Base-by-base conservation (phyloP, 2,797 vertebrate species). In the Loris lydekkerianus region DNA sequence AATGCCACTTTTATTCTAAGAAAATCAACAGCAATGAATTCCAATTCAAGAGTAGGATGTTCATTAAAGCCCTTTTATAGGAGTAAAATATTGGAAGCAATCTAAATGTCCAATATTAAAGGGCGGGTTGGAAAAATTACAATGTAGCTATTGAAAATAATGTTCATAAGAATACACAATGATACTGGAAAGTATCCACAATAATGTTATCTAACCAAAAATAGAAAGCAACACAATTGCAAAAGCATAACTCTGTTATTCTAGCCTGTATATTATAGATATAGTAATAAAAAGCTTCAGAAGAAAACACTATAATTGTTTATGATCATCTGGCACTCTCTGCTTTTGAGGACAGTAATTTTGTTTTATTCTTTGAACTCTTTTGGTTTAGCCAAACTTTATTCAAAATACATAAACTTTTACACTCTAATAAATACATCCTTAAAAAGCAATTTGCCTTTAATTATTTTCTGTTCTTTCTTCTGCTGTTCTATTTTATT, bases 161-260 rank as follows among this genome's bases (percentile, higher is more conserved):
- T 89, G 10, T 80, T 93, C 85, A 77, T 72, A 86, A 81, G 69
- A 69, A 91, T 75, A 81, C 53, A 29, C 31, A 81, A 77, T 40
- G 43, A 89, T 61, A 88, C 25, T 85, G 46, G 72, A 61, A 97
- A 97, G 85, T 96, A 87, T n/a, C 82, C 61, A 77, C 56, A 82
- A 72, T 88, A 91, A 93, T 31, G 40, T 31, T 67, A 83, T 40
- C 80, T 69, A 61, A 61, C 29, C 43, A 90, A 86, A 31, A 29
- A 21, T 65, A 83, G 61, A 87, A 93, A 76, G 56, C 70, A 85
- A 85, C 23, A 58, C 5, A n/a, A 34, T 91, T 58, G 40, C 83
- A 81, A 80, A 80, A 70, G 37, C 34, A 46, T 61, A 8, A 46
- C 31, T 34, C 81, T 9, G 34, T 14, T 78, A 46, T 92, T 89